These are phyloP conservation scores for Drosophila testacea DNA, from an alignment of 2,888 invertebrate species.

Conservation along the genomic window DNA sequence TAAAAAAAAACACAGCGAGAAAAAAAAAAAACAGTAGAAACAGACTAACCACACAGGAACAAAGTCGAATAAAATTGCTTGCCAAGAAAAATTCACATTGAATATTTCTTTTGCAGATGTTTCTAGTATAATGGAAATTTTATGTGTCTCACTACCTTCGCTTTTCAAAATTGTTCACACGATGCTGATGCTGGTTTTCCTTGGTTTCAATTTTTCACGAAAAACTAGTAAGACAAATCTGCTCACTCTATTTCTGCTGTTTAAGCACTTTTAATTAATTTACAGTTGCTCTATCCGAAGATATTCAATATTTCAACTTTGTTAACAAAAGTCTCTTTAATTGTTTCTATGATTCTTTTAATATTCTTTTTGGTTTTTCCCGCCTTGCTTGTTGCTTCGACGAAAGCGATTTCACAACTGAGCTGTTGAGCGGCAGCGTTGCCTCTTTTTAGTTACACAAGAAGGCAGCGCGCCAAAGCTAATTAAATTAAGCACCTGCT, in stretches of 20 bases:
- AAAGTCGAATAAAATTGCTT: conserved; percentile 63
- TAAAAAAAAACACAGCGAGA: conserved; percentile 15
- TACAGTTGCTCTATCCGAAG: conserved; percentile 22
- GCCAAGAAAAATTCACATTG: conserved; percentile 67
- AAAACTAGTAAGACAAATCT: conserved; percentile 67
- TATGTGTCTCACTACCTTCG: conserved; percentile 41
- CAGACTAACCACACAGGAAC: conserved; percentile 50
- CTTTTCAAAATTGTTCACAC: conserved; percentile 24
- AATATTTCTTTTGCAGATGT: conserved; percentile 39
- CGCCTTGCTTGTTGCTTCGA: conserved; percentile 67
- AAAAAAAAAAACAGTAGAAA: conserved; percentile 17
- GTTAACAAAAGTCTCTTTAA: conserved; percentile 25
- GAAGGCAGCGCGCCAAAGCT: conserved; percentile 49
- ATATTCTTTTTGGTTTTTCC: conserved; percentile 32
- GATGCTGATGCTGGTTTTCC: conserved; percentile 21
- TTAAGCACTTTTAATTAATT: conserved; percentile 44
- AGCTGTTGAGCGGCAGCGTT: conserved; percentile 56
- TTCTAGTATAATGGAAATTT: conserved; percentile 76
- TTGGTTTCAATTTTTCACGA: conserved; percentile 33
- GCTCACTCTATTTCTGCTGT: conserved; percentile 60
- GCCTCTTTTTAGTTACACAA: conserved; percentile 70
- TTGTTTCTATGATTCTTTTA: conserved; percentile 14
- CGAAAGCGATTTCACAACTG: conserved; percentile 82
- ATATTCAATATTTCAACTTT: conserved; percentile 39
- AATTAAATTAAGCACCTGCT: conserved; percentile 75